phyloP scores from a whole-genome alignment of 2,888 invertebrate species.

The Lithophane socia region DNA sequence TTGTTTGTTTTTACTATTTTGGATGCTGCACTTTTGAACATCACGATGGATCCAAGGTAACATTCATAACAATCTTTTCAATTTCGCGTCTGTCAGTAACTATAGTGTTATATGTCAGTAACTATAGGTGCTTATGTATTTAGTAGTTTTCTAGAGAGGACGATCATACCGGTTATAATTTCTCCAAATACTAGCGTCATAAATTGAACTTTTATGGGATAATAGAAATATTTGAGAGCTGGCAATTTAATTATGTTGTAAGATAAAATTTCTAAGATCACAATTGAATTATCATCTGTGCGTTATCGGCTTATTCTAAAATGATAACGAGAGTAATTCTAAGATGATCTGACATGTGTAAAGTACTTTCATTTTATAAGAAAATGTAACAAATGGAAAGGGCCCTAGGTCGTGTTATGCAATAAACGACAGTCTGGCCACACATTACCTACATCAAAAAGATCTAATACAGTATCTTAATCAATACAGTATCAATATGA shows the following conservation, averaged over 20 bases:
- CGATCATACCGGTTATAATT: conserved; percentile 62
- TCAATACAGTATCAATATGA: no score
- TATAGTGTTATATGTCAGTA: neutral
- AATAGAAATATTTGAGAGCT: neutral
- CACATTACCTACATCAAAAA: neutral
- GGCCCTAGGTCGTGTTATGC: neutral
- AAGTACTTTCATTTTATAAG: neutral
- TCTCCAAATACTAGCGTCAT: conserved; percentile 51
- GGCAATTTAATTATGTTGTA: neutral
- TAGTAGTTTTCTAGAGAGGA: conserved; percentile 35
- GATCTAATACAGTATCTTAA: neutral
- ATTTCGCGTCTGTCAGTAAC: conserved; percentile 7
- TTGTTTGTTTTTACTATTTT: conserved; percentile 38
- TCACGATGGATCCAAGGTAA: conserved; percentile 85
- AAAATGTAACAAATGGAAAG: neutral
- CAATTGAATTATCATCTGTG: neutral
- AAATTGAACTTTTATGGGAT: neutral
- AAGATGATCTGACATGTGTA: neutral
- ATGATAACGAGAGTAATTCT: neutral
- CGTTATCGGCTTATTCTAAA: neutral
- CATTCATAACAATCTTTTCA: conserved; percentile 37
- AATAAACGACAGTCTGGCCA: neutral
- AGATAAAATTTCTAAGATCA: neutral
- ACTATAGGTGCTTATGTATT: neutral
- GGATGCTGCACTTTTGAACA: conserved; percentile 59